Evolutionary conservation across 2,888 invertebrate genomes (phyloP), one percentile per base, ranked within the genome.

Genomic region (Cheiracanthium punctorium): DNA sequence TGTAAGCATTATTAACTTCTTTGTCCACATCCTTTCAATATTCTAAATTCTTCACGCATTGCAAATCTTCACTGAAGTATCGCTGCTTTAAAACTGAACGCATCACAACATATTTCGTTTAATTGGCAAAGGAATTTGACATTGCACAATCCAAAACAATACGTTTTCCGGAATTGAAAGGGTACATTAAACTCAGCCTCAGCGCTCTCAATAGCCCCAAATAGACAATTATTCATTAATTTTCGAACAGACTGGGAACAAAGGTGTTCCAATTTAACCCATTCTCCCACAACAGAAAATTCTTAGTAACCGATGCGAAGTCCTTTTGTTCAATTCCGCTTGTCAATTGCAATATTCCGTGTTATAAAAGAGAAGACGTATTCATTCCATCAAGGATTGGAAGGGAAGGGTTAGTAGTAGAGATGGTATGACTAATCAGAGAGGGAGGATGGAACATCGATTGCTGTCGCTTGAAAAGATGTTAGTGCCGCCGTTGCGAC

Each of bases 381-480:
- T 82, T 48, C 28, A 30, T 52, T 67, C 41, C 28, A 29, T 24
- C 52, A 17, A 48, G 48, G 37, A 8, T 37, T 37, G 12, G 37
- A 48, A 17, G 48, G 48, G 20, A 69, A 33, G 67, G 37, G 5
- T 37, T 37, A 37, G 37, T 8, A 37, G 12, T 12, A 29, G 41
- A 12, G 64, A n/a, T 65, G 64, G 74, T 69, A 82, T 82, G 82
- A 82, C 82, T 82, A 82, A 82, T 82, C 76, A 33, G 70, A 64
- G 69, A 58, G 74, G 52, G 64, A 65, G 70, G 67, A 32, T 14
- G 67, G 67, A 41, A 75, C 82, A 82, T 82, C 76, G 76, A 82
- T 82, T 75, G 64, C 28, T 20, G 30, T 33, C n/a, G n/a, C n/a
- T n/a, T 69, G 58, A 30, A 74, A 58, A 72, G 30, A 37, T 70